Percentiles rank a stretch among this genome's conserved stretches.
Conservation (phyloP, 2,888 invertebrate genomes). For the Caenorhabditis sp. region DNA sequence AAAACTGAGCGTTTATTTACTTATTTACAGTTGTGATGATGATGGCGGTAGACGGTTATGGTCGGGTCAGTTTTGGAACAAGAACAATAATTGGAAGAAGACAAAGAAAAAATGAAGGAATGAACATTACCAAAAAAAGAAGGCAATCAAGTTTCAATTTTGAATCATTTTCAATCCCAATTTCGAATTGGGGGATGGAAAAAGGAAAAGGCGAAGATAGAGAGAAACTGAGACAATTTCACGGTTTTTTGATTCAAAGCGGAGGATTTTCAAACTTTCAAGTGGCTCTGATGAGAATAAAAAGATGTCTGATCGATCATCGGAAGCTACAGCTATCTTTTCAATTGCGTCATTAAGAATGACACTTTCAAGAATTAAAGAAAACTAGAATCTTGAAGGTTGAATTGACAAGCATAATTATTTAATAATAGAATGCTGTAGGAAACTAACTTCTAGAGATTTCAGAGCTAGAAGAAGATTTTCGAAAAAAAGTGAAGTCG, state of each 20-base stretch:
- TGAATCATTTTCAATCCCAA: constrained; percentile 13
- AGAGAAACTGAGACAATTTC: neutral
- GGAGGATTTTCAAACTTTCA: constrained; percentile 13
- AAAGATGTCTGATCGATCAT: constrained; percentile 21
- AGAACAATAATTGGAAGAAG: constrained; percentile 17
- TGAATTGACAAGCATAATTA: too few species aligned
- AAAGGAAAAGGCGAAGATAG: neutral
- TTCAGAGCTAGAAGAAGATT: neutral
- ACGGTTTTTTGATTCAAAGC: constrained; percentile 26
- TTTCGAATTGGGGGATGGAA: constrained; percentile 18
- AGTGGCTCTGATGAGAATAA: constrained; percentile 40
- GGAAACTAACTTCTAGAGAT: too few species aligned
- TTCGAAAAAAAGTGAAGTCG: constrained; percentile 16
- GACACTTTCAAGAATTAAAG: constrained; percentile 32
- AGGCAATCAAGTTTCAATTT: constrained; percentile 30
- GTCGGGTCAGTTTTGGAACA: constrained; percentile 29
- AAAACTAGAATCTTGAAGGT: neutral
- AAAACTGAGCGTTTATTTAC: constrained; percentile 23
- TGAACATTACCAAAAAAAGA: constrained; percentile 31
- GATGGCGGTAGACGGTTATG: neutral
- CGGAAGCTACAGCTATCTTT: constrained; percentile 34
- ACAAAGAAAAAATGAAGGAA: constrained; percentile 19
- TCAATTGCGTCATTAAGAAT: constrained; percentile 51
- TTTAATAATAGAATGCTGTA: too few species aligned
- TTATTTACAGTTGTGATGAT: constrained; percentile 28